A percentile compares a stretch with the other conserved stretches of the same genome.
Evolutionary conservation across 2,113 vertebrate species (phyloP).

Genomic region (Pithys albifrons): DNA sequence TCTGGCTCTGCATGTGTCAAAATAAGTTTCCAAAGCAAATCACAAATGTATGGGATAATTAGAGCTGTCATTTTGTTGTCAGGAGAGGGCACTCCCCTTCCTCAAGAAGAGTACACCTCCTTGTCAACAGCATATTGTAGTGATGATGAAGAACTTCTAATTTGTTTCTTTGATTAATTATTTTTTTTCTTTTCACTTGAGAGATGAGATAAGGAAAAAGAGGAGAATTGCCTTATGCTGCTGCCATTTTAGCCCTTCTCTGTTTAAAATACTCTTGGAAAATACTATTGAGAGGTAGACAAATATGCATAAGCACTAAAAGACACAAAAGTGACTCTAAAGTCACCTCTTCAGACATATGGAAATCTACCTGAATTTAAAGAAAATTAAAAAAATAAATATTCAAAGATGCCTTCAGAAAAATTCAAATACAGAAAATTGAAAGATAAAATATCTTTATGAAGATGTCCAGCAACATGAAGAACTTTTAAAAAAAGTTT

Average conservation of each 20-base stretch:
- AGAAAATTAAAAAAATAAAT: neutral
- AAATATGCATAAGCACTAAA: neutral
- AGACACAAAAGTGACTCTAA: neutral
- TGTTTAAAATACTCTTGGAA: neutral
- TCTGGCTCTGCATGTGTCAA: neutral
- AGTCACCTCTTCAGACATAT: neutral
- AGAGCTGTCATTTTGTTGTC: neutral
- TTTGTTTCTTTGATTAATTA: neutral
- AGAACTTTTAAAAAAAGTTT: neutral
- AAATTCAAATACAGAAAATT: neutral
- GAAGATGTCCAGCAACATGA: neutral
- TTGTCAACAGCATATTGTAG: neutral
- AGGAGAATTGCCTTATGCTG: neutral
- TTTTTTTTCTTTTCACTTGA: neutral
- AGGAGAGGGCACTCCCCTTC: neutral
- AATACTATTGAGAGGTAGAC: neutral
- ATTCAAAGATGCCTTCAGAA: neutral
- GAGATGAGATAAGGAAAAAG: neutral
- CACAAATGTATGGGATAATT: neutral
- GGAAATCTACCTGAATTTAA: neutral
- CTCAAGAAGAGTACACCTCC: neutral
- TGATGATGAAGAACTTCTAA: neutral
- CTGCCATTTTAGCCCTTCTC: neutral
- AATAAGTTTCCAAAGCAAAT: slow-evolving; percentile 38
- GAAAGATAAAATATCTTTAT: neutral